Percentiles rank a stretch among this genome's conserved stretches.
Evolutionary conservation across 2,113 vertebrate species (phyloP).

Genomic region (Albula goreensis): DNA sequence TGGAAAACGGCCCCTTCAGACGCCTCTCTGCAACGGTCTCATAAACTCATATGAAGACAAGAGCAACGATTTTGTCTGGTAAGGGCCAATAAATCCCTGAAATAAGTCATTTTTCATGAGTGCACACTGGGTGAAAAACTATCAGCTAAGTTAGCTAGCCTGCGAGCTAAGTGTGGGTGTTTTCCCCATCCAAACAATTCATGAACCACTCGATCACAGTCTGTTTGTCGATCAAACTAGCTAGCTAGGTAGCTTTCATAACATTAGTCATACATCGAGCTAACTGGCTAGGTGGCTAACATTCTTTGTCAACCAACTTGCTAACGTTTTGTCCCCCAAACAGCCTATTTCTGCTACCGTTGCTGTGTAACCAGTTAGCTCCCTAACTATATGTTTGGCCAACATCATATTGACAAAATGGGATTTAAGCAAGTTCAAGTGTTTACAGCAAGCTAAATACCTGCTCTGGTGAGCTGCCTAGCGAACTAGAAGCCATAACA

Average conservation of each 20-base stretch:
- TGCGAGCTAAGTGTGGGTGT: neutral
- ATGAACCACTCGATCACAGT: neutral
- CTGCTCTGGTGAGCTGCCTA: neutral
- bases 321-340: neutral
- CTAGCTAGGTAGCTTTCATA: neutral
- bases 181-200: neutral
- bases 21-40: constrained; percentile 90
- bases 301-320: neutral
- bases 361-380: too few species aligned
- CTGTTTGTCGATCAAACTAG: too few species aligned
- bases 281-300: too few species aligned
- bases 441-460: neutral
- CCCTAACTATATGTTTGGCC: too few species aligned
- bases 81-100: constrained; percentile 49
- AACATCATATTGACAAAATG: too few species aligned
- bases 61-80: constrained; percentile 99
- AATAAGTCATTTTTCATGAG: neutral
- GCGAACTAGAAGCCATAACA: neutral
- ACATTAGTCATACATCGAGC: too few species aligned
- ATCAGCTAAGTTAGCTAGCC: neutral
- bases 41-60: constrained; percentile 96
- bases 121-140: neutral
- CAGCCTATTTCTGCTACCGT: too few species aligned
- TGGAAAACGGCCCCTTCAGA: constrained; percentile 84
- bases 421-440: neutral